Conservation (phyloP, 2,113 vertebrate genomes). For the Bolborhynchus lineola region DNA sequence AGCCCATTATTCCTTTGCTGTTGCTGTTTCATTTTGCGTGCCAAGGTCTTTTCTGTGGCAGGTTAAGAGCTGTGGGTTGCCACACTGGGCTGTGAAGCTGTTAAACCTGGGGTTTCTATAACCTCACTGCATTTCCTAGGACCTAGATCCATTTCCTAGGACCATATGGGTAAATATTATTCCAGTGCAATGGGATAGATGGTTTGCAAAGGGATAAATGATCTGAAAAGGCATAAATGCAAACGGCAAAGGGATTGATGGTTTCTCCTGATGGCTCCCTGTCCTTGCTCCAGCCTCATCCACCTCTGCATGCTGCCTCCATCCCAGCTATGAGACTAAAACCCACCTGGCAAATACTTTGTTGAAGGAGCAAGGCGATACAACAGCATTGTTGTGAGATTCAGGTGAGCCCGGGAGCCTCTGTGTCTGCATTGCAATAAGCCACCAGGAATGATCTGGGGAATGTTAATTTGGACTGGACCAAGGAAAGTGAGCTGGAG, state of each 20-base stretch:
- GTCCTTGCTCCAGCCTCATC: neutral
- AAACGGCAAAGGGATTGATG: neutral
- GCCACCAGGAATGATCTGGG: neutral
- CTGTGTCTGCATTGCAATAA: neutral
- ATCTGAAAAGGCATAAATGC: neutral
- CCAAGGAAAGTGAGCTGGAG: neutral
- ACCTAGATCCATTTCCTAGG: neutral
- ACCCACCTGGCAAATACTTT: fast-evolving
- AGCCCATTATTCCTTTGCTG: neutral
- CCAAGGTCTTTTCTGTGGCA: neutral
- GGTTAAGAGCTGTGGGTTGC: neutral
- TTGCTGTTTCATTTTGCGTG: neutral
- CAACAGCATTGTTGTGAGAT: fast-evolving
- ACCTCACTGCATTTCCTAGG: neutral
- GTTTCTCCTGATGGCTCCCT: neutral
- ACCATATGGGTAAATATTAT: neutral
- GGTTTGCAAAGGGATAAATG: neutral
- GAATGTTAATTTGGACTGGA: neutral
- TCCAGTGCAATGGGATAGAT: neutral
- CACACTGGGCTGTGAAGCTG: neutral
- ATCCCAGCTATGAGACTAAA: neutral
- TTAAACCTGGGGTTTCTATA: neutral
- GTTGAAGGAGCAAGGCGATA: fast-evolving
- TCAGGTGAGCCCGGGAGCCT: neutral
- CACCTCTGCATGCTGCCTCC: neutral